These are phyloP conservation scores for silkworm (Bombyx mori) DNA, from an alignment of 1,140 invertebrate genomes.

Conservation along the genomic window ASM3026992v2 NC_085132.1:4025501-4026000, in stretches of 20 bases:
- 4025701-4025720: slow-evolving; percentile 51
- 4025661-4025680: slow-evolving; percentile 59
- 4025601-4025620: slow-evolving; percentile 56
- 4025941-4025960: slow-evolving; percentile 5
- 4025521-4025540: slow-evolving; percentile 67
- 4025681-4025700: slow-evolving; percentile 55
- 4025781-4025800: slow-evolving; percentile 14
- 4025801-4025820: slow-evolving; percentile 7
- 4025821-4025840: slow-evolving; percentile 8
- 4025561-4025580: slow-evolving; percentile 50
- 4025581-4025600: slow-evolving; percentile 53
- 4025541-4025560: slow-evolving; percentile 68
- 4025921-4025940: slow-evolving; percentile 4
- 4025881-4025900: neutral
- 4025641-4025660: slow-evolving; percentile 52
- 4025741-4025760: slow-evolving; percentile 44
- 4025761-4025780: slow-evolving; percentile 50
- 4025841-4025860: slow-evolving; percentile 10
- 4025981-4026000: slow-evolving; percentile 13
- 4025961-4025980: neutral
- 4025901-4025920: neutral
- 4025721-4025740: slow-evolving; percentile 54
- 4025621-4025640: slow-evolving; percentile 47
- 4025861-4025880: neutral
- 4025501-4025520: slow-evolving; percentile 66